These are phyloP conservation scores for Caprella mutica DNA, from an alignment of 2,888 invertebrate species.

Conservation along the genomic window DNA sequence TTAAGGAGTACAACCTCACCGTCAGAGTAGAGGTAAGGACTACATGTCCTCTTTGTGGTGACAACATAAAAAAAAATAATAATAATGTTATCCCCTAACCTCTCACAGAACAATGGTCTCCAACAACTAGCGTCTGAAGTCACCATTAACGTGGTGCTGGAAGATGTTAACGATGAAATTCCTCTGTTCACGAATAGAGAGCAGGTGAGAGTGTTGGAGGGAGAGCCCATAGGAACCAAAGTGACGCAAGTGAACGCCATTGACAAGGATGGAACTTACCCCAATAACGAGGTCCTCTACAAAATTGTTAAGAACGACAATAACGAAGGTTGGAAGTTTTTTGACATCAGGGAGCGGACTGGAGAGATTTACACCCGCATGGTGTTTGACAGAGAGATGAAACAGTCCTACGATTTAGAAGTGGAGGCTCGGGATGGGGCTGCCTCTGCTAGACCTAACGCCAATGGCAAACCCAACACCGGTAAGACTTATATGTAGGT, in stretches of 20 bases:
- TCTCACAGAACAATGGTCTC: slow-evolving; percentile 77
- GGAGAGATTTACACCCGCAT: slow-evolving; percentile 91
- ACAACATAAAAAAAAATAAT: no score
- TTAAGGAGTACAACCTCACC: slow-evolving; percentile 88
- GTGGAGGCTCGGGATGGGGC: slow-evolving; percentile 94
- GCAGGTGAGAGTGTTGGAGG: slow-evolving; percentile 88
- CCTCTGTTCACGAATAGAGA: slow-evolving; percentile 89
- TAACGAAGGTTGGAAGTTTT: slow-evolving; percentile 86
- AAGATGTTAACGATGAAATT: slow-evolving; percentile 94
- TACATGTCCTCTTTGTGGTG: no score
- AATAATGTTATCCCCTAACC: background rate
- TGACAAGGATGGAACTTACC: slow-evolving; percentile 88
- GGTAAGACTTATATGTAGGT: slow-evolving; percentile 50
- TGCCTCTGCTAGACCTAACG: slow-evolving; percentile 88
- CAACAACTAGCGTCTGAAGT: slow-evolving; percentile 90
- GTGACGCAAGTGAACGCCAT: slow-evolving; percentile 93
- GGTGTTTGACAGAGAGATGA: slow-evolving; percentile 94
- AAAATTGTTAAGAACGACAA: slow-evolving; percentile 81
- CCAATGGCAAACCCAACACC: slow-evolving; percentile 87
- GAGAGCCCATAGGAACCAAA: slow-evolving; percentile 87
- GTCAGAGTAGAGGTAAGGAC: slow-evolving; percentile 83
- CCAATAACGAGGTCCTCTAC: slow-evolving; percentile 84
- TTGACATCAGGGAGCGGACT: slow-evolving; percentile 64
- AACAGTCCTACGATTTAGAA: slow-evolving; percentile 91
- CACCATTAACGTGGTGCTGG: slow-evolving; percentile 80